phyloP scores from a whole-genome alignment of 2,113 vertebrate species.

The Chroicocephalus ridibundus region DNA sequence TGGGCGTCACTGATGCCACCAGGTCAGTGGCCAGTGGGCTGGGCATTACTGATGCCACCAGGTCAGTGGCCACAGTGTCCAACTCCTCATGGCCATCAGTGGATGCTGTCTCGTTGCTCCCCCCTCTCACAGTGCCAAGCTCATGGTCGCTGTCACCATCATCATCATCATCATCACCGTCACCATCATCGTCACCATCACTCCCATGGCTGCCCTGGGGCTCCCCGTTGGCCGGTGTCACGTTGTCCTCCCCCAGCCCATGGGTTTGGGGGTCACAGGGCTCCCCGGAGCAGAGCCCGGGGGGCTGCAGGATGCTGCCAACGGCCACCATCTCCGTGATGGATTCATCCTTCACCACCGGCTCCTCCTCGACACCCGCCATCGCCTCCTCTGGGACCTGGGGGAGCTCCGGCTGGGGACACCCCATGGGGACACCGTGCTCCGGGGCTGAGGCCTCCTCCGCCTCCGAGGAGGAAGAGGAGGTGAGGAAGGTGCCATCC shows the following conservation, averaged over 20 bases:
- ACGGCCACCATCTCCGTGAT: rapidly evolving
- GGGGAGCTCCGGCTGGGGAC: neutral
- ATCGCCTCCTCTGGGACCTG: neutral
- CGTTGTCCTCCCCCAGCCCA: rapidly evolving
- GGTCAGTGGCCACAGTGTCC: neutral
- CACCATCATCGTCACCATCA: neutral
- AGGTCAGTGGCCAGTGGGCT: neutral
- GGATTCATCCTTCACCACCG: rapidly evolving
- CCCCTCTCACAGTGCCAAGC: rapidly evolving
- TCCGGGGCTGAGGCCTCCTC: neutral
- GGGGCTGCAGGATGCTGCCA: rapidly evolving
- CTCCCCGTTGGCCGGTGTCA: neutral
- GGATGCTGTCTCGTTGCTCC: rapidly evolving
- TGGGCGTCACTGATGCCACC: neutral
- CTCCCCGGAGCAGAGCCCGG: rapidly evolving
- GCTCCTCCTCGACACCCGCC: neutral
- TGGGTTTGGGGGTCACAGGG: neutral
- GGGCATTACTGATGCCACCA: too few relatives aligned
- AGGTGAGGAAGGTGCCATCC: neutral
- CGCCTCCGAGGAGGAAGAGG: constrained; percentile 17
- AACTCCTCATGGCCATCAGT: neutral
- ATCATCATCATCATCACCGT: too few relatives aligned
- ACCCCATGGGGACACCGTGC: rapidly evolving
- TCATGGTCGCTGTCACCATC: neutral
- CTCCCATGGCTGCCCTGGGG: neutral